Evolutionary conservation across 23 tunicate species (phyloP).

Genomic region (Oikopleura vanhoeffeni): DNA sequence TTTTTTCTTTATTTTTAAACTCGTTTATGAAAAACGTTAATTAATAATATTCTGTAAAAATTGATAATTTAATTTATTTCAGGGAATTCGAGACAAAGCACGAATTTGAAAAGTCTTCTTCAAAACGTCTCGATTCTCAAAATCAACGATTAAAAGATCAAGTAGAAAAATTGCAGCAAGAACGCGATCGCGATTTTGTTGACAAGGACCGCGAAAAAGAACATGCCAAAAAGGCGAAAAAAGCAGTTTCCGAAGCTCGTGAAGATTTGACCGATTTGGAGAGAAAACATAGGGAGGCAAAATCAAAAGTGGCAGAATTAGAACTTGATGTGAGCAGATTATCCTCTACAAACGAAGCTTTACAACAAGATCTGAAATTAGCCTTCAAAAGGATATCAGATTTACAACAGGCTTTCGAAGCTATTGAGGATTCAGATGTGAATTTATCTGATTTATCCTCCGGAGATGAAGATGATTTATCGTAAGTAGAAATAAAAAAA

Average conservation of each 20-base stretch:
- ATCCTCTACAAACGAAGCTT: slow-evolving; percentile 23
- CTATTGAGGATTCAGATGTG: slow-evolving; percentile 54
- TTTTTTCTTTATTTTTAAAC: too few species aligned
- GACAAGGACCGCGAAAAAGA: slow-evolving; percentile 50
- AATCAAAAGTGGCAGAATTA: background rate
- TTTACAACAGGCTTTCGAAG: slow-evolving; percentile 45
- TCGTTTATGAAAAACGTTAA: too few species aligned
- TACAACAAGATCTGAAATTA: slow-evolving; percentile 69
- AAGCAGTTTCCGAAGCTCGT: background rate
- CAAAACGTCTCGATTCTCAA: slow-evolving; percentile 39
- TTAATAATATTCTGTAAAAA: too few species aligned
- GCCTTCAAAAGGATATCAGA: slow-evolving; percentile 67
- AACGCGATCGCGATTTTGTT: slow-evolving; percentile 31
- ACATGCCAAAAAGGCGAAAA: background rate
- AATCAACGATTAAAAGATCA: slow-evolving; percentile 34
- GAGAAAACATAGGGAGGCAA: background rate
- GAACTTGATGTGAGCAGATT: background rate
- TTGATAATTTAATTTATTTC: too few species aligned
- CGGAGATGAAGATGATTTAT: slow-evolving; percentile 19
- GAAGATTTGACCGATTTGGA: background rate
- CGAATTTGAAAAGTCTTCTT: slow-evolving; percentile 60
- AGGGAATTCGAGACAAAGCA: slow-evolving; percentile 69
- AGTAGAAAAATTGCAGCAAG: slow-evolving; percentile 32
- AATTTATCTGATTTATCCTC: slow-evolving; percentile 19
- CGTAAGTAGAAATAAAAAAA: slow-evolving; percentile 19